phyloP scores from a whole-genome alignment of 2,797 vertebrate species.

The Nothura maculosa region DNA sequence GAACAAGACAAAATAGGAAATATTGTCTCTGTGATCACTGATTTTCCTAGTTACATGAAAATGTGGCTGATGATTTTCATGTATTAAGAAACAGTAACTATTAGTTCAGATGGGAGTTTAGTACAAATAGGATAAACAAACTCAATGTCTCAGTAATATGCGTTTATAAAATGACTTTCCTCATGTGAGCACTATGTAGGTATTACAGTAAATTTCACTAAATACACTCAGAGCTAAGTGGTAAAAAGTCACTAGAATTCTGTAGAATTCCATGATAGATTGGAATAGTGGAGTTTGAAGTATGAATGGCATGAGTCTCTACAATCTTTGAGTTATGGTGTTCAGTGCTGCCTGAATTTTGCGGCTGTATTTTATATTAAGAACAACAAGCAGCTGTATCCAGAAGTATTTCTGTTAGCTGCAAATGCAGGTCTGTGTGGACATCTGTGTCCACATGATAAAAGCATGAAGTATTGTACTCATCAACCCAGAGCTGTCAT shows the following conservation, averaged over 20 bases:
- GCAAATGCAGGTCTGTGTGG: not conserved
- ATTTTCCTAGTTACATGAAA: not conserved
- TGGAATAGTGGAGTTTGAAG: not conserved
- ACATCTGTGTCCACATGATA: not conserved
- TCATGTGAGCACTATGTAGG: not conserved
- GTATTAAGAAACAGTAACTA: not conserved
- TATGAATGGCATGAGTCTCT: accelerated
- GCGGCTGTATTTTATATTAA: not conserved
- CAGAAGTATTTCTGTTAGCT: not conserved
- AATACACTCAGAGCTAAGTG: not conserved
- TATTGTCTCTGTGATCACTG: not conserved
- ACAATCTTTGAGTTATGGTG: not conserved
- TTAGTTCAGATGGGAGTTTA: not conserved
- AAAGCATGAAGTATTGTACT: not conserved
- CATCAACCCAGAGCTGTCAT: not conserved
- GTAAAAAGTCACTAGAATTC: not conserved
- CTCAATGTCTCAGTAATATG: not conserved
- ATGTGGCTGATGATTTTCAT: not conserved
- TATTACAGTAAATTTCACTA: not conserved
- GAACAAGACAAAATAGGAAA: not conserved
- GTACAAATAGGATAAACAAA: not conserved
- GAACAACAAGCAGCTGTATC: not conserved
- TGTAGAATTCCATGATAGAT: not conserved
- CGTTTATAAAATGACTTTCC: not conserved
- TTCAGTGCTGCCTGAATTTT: not conserved